Evolutionary conservation across 2,888 invertebrate species (phyloP), one percentile per base, ranked within the genome.

Genomic region (Pammene fasciana): DNA sequence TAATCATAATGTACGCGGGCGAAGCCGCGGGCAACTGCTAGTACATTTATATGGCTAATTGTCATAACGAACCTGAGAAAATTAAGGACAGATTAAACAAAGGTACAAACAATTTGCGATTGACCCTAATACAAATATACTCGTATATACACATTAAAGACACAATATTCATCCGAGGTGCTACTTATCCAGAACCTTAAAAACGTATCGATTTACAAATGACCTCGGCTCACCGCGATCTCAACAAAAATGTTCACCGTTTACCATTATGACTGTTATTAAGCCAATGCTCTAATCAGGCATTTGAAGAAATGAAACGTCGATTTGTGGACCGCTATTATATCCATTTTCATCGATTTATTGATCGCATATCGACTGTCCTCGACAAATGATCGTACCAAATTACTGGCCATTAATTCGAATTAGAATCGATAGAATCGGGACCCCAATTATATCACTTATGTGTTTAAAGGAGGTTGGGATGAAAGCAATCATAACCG

Each of bases 241-340:
- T 76, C 80, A 78, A 79, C 79, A 81, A 83, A 86, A 86, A 84
- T 87, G 84, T 78, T 87, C 80, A 84, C 85, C 89, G 86, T 84
- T 89, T 87, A 88, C 81, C 81, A 86, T 89, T 87, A 92, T 91
- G 79, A 89, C 92, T 89, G 89, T 90, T 88, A 92, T 92, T 90
- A 92, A 82, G 84, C 79, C 86, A 89, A 89, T 89, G 84, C 84
- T 85, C 86, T 90, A 88, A 92, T 89, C 89, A 90, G 85, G 84
- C 89, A 92, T 92, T 92, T 92, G 90, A 87, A 92, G 91, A 92
- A 92, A 92, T 92, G 88, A 92, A 92, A 90, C 88, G 89, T 88
- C 90, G 86, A 88, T 88, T 88, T 70, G 79, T 77, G 79, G 83
- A 82, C 90, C 83, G 87, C 88, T 84, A 92, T 92, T 90, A 92